Evolutionary conservation across 2,113 vertebrate species (phyloP).

Genomic region (Apodemus speciosus): DNA sequence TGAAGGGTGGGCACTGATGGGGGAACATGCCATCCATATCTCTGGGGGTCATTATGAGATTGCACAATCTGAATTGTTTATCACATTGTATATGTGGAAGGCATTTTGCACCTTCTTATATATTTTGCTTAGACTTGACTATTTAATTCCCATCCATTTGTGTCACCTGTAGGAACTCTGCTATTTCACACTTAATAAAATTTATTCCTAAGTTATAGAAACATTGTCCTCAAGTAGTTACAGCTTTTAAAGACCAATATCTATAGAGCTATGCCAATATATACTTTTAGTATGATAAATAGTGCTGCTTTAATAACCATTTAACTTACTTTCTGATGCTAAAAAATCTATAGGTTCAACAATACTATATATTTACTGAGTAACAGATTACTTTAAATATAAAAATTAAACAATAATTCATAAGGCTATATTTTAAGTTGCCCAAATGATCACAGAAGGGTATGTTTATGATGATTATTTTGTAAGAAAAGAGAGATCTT

Average conservation of each 20-base stretch:
- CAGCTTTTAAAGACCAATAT: constrained; percentile 6
- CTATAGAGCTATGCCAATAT: neutral
- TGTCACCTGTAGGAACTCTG: neutral
- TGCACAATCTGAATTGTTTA: neutral
- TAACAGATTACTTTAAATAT: constrained; percentile 1
- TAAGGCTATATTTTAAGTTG: neutral
- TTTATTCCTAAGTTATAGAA: neutral
- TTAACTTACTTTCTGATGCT: constrained; percentile 33
- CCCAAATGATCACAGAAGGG: neutral
- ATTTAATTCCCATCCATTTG: neutral
- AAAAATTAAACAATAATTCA: constrained; percentile 44
- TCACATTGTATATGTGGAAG: neutral
- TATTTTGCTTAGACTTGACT: neutral
- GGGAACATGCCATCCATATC: neutral
- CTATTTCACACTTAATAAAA: constrained; percentile 22
- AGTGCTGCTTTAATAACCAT: neutral
- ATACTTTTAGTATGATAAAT: constrained; percentile 22
- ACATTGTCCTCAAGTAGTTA: neutral
- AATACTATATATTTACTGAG: neutral
- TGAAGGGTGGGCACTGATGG: neutral
- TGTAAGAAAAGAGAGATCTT: neutral
- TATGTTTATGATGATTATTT: neutral
- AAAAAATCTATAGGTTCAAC: neutral
- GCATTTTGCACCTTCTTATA: neutral
- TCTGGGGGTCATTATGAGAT: neutral